Evolutionary conservation across 1,140 invertebrate genomes (phyloP), one percentile per base, ranked within the genome.

Genomic region (Nasonia longicornis): DNA sequence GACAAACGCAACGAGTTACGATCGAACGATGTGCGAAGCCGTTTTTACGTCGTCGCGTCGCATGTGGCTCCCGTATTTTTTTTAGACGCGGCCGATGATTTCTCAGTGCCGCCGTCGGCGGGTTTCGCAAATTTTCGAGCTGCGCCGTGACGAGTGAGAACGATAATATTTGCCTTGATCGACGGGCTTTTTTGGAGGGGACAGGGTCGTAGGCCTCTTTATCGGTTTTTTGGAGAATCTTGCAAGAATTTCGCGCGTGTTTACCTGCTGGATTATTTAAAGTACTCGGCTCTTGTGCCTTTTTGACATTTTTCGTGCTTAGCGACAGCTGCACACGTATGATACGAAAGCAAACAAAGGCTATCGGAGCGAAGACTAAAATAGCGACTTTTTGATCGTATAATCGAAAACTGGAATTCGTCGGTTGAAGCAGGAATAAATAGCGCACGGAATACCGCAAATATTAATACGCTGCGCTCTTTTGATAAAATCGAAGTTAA

Each of bases 61-160:
- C 48, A 74, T 81, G 64, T 76, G 74, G 20, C 77, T 78, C 29
- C 71, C 69, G 73, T 72, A 71, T 83, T 75, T 73, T 83, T 72
- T 79, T 79, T 79, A 72, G 70, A 73, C 69, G 77, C 52, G 16
- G 16, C 31, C 52, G 78, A 80, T 48, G 78, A 80, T 73, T 64
- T 80, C 22, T 73, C 35, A 64, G 52, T 74, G 58, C 42, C 71
- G 22, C 29, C 29, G 22, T 6, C 10, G 26, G 29, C 16, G 31
- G 16, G 63, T 79, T 79, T 72, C 66, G 22, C 45, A 64, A 73
- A 74, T 48, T 31, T 67, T 16, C 73, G 66, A 14, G 20, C 1
- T 26, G 26, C 12, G 6, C 10, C 0, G 35, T 26, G 71, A 72
- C 26, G 69, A 26, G 20, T 58, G 12, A 12, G 26, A 35, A 26